A percentile compares a stretch with the other conserved stretches of the same genome.
Evolutionary conservation across 2,888 invertebrate genomes (phyloP).

Genomic region (Diarsia mendica): DNA sequence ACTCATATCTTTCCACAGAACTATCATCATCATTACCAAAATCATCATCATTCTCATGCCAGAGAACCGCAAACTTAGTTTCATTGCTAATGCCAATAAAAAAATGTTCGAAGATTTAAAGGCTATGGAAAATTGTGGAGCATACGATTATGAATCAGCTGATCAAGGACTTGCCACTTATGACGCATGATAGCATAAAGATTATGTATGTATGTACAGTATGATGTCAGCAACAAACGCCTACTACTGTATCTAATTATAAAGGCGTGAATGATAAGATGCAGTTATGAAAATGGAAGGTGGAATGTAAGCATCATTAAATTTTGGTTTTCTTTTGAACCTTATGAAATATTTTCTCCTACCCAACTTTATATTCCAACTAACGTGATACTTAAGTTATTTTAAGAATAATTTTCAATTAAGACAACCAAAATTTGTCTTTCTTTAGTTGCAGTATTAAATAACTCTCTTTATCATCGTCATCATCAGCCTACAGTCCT

Average conservation of each 20-base stretch:
- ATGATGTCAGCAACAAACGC: constrained; percentile 45
- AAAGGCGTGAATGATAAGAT: neutral
- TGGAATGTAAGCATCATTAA: neutral
- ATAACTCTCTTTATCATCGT: neutral
- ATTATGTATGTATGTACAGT: constrained; percentile 2
- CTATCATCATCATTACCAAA: too few species aligned
- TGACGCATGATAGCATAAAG: constrained; percentile 31
- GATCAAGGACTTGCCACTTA: constrained; percentile 18
- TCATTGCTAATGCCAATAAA: neutral
- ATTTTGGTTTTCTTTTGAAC: neutral
- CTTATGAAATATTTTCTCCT: neutral
- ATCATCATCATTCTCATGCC: too few species aligned
- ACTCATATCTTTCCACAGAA: neutral
- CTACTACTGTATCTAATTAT: neutral
- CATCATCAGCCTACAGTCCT: neutral
- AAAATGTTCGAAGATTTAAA: neutral
- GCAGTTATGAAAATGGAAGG: neutral
- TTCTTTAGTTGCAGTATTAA: neutral
- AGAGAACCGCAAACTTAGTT: neutral
- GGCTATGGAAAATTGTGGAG: constrained; percentile 34
- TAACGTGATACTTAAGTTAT: too few species aligned
- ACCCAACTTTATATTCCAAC: too few species aligned
- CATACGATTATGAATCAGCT: constrained; percentile 28
- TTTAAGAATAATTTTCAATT: too few species aligned
- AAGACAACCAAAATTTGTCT: too few species aligned